Evolutionary conservation across 2,113 vertebrate genomes (phyloP).

Genomic region (Gadus macrocephalus): DNA sequence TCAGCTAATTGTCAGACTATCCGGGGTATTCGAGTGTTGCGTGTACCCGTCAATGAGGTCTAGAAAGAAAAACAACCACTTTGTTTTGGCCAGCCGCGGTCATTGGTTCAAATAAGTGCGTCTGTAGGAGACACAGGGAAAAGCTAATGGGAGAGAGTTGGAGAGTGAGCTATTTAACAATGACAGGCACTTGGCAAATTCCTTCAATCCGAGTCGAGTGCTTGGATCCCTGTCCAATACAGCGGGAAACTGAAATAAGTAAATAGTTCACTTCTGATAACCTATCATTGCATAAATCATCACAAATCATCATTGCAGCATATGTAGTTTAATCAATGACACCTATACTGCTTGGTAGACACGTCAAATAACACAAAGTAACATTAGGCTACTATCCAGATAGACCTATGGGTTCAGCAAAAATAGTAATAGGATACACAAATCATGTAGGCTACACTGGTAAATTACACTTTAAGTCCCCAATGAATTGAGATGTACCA

Average conservation of each 20-base stretch:
- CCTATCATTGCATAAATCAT: too few relatives aligned
- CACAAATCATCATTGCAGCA: too few relatives aligned
- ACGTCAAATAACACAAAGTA: too few relatives aligned
- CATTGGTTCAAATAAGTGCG: neutral
- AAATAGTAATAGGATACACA: too few relatives aligned
- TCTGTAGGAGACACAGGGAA: neutral
- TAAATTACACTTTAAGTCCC: too few relatives aligned
- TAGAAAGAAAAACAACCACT: constrained; percentile 6
- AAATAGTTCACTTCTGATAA: too few relatives aligned
- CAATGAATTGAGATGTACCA: too few relatives aligned
- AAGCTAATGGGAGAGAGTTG: constrained; percentile 1
- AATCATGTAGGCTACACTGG: too few relatives aligned
- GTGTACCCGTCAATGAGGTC: neutral
- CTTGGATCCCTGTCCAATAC: neutral
- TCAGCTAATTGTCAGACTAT: constrained; percentile 48
- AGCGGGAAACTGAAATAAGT: neutral
- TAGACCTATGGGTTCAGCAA: too few relatives aligned
- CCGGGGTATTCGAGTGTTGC: constrained; percentile 2
- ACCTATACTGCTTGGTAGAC: too few relatives aligned
- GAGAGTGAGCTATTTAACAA: constrained; percentile 43
- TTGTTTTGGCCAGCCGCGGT: constrained; percentile 4
- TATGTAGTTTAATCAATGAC: too few relatives aligned
- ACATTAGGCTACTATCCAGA: too few relatives aligned
- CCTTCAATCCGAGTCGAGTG: constrained; percentile 22
- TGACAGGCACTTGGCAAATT: constrained; percentile 60